Evolutionary conservation across 2,113 vertebrate genomes (phyloP), one percentile per base, ranked within the genome.

Genomic region (Cochlearius cochlearius): DNA sequence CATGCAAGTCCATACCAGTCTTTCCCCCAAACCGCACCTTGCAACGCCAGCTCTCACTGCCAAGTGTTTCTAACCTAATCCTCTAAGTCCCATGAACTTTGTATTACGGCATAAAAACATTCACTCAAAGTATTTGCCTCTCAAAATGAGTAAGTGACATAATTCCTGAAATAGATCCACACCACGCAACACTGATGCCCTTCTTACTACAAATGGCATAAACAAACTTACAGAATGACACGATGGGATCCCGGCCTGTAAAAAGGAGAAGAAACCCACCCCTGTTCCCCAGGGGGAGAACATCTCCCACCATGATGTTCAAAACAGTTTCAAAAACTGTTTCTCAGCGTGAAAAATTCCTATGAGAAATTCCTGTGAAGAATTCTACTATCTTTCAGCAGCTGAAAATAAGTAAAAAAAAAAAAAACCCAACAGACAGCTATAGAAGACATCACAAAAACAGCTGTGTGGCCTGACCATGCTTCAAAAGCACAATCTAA

Each of bases 261-360:
- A 58, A 79, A 75, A 55, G n/a, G 38, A 80, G 68, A 55, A 94
- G 32, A 89, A 92, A 76, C 18, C 36, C 32, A 11, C 5, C 18
- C 38, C 15, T 32, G 10, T 41, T 90, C 52, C 83, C 71, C 55
- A 72, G 43, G 41, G 41, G 41, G 41, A 43, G 41, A 43, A 43
- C 14, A 43, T 15, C 41, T 43, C 9, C 16, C 2, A 1, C n/a
- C 12, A 2, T 23, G 19, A 78, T 12, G 32, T n/a, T n/a, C n/a
- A n/a, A n/a, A n/a, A n/a, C n/a, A n/a, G 11, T 45, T 95, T 79
- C 62, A 63, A 94, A 94, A 93, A 26, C 36, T 52, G 23, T n/a
- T 90, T 75, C 55, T 80, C 38, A 74, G 41, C 6, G 1, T 43
- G 76, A 90, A n/a, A 68, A 55, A 76, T 71, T 52, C 38, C 63